phyloP scores from a whole-genome alignment of 2,888 invertebrate genomes.

The Icerya purchasi region DNA sequence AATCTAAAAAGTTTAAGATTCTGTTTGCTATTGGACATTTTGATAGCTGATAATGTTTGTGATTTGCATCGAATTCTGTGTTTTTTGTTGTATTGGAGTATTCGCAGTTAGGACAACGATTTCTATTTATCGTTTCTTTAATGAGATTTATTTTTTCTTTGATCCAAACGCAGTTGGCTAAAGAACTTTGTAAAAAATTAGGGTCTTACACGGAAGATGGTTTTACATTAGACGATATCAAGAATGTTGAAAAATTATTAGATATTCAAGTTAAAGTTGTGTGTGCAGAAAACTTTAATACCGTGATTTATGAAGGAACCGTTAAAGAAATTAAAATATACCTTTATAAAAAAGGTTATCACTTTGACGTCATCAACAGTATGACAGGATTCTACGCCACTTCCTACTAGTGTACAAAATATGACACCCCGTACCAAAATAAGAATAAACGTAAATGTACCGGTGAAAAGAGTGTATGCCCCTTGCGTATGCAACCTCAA shows the following conservation, averaged over 20 bases:
- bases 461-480: not conserved
- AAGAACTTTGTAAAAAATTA: not conserved
- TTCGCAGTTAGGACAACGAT: no score
- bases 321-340: not conserved
- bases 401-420: not conserved
- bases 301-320: not conserved
- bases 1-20: no score
- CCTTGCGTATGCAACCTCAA: not conserved
- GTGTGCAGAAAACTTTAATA: not conserved
- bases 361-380: not conserved
- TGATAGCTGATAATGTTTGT: no score
- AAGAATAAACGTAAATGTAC: not conserved
- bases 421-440: not conserved
- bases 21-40: no score
- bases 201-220: not conserved
- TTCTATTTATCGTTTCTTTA: no score
- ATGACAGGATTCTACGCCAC: not conserved
- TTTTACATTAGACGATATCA: not conserved
- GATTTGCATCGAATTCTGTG: no score
- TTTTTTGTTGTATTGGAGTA: no score
- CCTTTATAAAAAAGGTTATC: not conserved
- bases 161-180: not conserved
- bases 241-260: not conserved
- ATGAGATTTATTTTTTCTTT: no score
- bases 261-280: not conserved